Percentiles rank a stretch among this genome's conserved stretches.
Evolutionary conservation across 2,888 invertebrate species (phyloP).

Genomic region (Cataglyphis albicans): DNA sequence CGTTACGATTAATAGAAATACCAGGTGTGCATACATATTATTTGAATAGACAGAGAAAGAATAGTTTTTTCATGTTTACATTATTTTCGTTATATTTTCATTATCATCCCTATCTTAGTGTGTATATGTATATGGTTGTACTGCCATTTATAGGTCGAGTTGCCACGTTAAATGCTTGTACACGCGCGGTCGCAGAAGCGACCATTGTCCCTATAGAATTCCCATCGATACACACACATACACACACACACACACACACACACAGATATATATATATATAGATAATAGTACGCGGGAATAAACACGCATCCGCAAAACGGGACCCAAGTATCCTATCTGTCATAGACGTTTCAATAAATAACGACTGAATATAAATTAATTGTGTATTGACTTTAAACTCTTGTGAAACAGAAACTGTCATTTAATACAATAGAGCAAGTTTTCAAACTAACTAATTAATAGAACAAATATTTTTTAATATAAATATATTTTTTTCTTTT

Average conservation of each 20-base stretch:
- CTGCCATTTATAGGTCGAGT: slow-evolving; percentile 66
- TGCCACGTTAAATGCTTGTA: slow-evolving; percentile 65
- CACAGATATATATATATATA: neutral
- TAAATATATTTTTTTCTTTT: neutral
- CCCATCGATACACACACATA: slow-evolving; percentile 31
- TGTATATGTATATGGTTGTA: slow-evolving; percentile 37
- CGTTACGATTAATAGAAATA: slow-evolving; percentile 2
- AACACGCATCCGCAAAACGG: slow-evolving; percentile 51
- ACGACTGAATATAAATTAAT: neutral
- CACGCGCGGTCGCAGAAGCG: slow-evolving; percentile 66
- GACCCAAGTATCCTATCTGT: slow-evolving; percentile 54
- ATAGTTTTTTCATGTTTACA: slow-evolving; percentile 53
- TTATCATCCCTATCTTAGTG: slow-evolving; percentile 56
- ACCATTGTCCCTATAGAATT: slow-evolving; percentile 60
- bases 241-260: neutral
- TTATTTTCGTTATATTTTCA: slow-evolving; percentile 42
- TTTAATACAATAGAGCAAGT: neutral
- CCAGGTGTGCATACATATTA: neutral
- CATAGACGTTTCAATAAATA: slow-evolving; percentile 46
- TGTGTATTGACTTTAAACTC: neutral
- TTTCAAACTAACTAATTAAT: neutral
- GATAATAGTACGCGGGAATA: neutral
- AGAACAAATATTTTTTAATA: neutral
- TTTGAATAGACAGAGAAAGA: neutral
- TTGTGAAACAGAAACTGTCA: neutral